phyloP scores from a whole-genome alignment of 2,113 vertebrate species.

The Pavo muticus region DNA sequence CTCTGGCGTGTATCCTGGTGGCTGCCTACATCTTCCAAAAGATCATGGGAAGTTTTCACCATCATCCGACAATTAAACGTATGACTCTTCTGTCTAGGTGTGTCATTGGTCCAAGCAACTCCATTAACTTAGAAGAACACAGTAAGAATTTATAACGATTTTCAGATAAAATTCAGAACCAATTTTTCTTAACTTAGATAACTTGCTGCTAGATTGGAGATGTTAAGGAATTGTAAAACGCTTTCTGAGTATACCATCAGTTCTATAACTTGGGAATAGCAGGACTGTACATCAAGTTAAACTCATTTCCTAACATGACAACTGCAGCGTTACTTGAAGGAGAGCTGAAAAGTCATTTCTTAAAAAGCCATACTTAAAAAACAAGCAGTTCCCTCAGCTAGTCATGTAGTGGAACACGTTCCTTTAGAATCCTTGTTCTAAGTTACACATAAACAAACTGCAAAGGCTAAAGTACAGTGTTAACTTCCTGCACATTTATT shows the following conservation, averaged over 20 bases:
- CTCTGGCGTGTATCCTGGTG: slow-evolving; percentile 80
- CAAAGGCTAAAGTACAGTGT: neutral
- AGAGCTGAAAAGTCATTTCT: neutral
- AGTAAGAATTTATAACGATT: neutral
- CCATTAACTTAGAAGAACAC: slow-evolving; percentile 82
- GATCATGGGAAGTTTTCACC: slow-evolving; percentile 85
- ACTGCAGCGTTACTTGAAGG: neutral
- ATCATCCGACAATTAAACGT: slow-evolving; percentile 97
- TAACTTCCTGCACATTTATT: neutral
- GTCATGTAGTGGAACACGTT: neutral
- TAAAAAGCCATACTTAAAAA: neutral
- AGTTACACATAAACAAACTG: neutral
- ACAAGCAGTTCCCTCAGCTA: neutral
- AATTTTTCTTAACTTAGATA: neutral
- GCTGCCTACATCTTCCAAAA: slow-evolving; percentile 84
- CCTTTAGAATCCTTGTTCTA: neutral
- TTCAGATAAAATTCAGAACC: neutral
- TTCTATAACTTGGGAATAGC: neutral
- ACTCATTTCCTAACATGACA: neutral
- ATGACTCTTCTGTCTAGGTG: slow-evolving; percentile 93
- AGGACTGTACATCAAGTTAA: neutral
- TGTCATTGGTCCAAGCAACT: slow-evolving; percentile 90
- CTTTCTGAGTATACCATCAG: neutral
- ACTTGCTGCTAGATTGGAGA: neutral
- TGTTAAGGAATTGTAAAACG: neutral